Evolutionary conservation across 2,113 vertebrate species (phyloP).

Genomic region (Grantiella picta): DNA sequence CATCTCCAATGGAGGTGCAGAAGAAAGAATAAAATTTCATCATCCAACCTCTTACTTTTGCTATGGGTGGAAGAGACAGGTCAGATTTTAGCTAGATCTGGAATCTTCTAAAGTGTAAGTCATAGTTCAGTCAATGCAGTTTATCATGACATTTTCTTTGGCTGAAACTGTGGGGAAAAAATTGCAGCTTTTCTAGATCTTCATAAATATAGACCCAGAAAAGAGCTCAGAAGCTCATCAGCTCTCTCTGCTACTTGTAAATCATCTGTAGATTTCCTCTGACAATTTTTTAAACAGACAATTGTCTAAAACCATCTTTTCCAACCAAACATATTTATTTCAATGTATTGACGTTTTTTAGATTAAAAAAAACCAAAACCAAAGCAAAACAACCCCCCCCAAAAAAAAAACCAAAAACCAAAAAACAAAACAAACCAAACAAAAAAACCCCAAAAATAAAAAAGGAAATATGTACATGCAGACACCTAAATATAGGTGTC

Average conservation of each 20-base stretch:
- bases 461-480: background rate
- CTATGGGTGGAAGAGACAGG: background rate
- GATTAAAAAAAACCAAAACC: background rate
- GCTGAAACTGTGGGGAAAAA: background rate
- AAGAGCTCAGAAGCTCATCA: background rate
- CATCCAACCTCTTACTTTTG: background rate
- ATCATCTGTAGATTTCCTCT: background rate
- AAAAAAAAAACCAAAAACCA: background rate
- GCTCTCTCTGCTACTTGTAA: background rate
- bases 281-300: background rate
- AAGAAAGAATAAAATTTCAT: background rate
- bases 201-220: background rate
- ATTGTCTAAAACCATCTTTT: background rate
- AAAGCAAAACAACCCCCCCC: no score
- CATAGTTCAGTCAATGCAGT: background rate
- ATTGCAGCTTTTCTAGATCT: background rate
- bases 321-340: background rate
- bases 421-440: background rate
- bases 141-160: background rate
- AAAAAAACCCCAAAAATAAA: no score
- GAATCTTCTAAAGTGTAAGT: background rate
- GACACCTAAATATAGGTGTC: background rate
- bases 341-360: background rate
- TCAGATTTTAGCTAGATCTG: background rate
- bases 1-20: background rate